A percentile compares a stretch with the other conserved stretches of the same genome.
phyloP scores from a whole-genome alignment of 2,888 invertebrate species.

The Zootermopsis nevadensis region DNA sequence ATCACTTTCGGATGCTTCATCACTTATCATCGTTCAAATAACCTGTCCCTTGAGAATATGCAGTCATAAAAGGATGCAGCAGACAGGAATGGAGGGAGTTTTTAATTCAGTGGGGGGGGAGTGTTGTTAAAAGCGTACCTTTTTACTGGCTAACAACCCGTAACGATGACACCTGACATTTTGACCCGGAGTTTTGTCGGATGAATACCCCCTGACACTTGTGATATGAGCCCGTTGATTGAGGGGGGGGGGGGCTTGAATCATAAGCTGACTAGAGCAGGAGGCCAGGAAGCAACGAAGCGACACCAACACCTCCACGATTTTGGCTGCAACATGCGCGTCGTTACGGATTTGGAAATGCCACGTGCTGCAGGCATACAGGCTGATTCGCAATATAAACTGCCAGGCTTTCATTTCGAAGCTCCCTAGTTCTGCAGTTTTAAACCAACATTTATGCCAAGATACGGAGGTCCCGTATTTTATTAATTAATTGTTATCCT shows the following conservation, averaged over 20 bases:
- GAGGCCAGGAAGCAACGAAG: neutral
- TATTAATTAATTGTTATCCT: no score
- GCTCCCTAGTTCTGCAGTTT: no score
- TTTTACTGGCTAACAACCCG: slow-evolving; percentile 23
- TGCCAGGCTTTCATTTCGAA: no score
- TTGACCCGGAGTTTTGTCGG: slow-evolving; percentile 23
- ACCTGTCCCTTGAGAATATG: slow-evolving; percentile 19
- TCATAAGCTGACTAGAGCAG: no score
- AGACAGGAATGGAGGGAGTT: slow-evolving; percentile 1
- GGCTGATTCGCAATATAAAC: no score
- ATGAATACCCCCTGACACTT: neutral
- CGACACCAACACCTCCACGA: neutral
- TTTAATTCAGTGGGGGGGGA: slow-evolving; percentile 15
- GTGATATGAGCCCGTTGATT: neutral
- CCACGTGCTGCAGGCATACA: no score
- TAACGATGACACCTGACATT: slow-evolving; percentile 40
- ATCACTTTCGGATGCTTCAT: slow-evolving; percentile 7
- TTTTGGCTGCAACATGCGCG: no score
- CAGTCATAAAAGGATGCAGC: slow-evolving; percentile 12
- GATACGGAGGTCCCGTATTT: no score
- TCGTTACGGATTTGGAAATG: no score
- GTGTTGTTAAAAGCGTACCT: slow-evolving; percentile 2
- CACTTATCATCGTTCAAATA: slow-evolving; percentile 23
- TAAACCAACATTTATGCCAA: no score
- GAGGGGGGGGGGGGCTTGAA: neutral